Evolutionary conservation across 2,113 vertebrate species (phyloP).

Genomic region (Probosciger aterrimus): DNA sequence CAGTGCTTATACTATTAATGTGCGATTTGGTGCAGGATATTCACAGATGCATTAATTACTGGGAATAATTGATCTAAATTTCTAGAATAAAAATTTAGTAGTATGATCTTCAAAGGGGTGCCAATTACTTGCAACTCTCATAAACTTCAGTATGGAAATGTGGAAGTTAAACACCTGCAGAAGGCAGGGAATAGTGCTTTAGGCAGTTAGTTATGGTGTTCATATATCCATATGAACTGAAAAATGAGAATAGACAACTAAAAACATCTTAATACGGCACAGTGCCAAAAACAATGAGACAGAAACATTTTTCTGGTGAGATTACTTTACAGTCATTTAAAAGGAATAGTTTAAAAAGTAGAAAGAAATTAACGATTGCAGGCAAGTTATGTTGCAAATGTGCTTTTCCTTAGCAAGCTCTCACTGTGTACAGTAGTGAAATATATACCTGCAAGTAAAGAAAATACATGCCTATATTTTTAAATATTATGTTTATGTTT

Average conservation of each 20-base stretch:
- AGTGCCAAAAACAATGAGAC: conserved; percentile 38
- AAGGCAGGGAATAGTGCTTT: background rate
- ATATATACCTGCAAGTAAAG: conserved; percentile 51
- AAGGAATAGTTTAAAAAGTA: conserved; percentile 37
- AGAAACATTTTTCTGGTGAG: conserved; percentile 25
- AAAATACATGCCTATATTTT: conserved; percentile 64
- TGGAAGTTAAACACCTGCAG: conserved; percentile 3
- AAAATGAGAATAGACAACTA: conserved; percentile 27
- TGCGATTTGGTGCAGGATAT: background rate
- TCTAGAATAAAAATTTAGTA: background rate
- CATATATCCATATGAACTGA: background rate
- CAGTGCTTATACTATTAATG: background rate
- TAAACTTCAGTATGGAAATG: background rate
- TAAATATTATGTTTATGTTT: conserved; percentile 67
- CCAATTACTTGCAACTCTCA: background rate
- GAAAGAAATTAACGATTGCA: conserved; percentile 32
- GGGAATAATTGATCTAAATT: background rate
- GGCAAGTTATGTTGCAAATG: conserved; percentile 17
- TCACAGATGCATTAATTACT: background rate
- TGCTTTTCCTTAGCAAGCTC: conserved; percentile 47
- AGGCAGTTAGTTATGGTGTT: background rate
- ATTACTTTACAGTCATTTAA: conserved; percentile 31
- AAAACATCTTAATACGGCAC: background rate
- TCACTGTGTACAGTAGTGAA: conserved; percentile 33
- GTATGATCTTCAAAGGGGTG: background rate